Evolutionary conservation across 2,888 invertebrate genomes (phyloP), one percentile per base, ranked within the genome.

Genomic region (Dryocosmus kuriphilus): DNA sequence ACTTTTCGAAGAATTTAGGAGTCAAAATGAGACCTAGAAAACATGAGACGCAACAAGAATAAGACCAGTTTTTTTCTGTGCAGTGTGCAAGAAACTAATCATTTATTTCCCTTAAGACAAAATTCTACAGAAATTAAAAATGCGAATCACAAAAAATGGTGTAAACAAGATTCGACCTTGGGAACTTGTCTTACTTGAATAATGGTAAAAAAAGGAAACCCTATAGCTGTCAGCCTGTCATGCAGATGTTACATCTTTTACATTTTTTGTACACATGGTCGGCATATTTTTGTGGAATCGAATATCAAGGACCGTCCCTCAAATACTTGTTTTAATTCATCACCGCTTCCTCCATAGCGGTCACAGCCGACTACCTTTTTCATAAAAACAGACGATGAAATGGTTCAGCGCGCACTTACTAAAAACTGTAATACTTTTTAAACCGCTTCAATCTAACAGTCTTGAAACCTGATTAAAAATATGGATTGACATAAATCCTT

Each of bases 321-420:
- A 30, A 71, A 71, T 46, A 30, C 46, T 71, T 30, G 27, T 51
- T 71, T 71, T 30, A 71, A 71, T 71, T 71, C 51, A 71, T 71
- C 71, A n/a, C n/a, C 7, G 46, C 71, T 51, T 71, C 71, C 71
- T 71, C 30, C 30, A 41, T 41, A 16, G 0, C 0, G 51, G 71
- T 71, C 46, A 51, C n/a, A 71, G 46, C n/a, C 46, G 30, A 51
- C 30, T 51, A 51, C 46, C 19, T 67, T 67, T 46, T 46, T 16
- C 27, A 24, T 46, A 67, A 67, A 67, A 67, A 67, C 67, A 14
- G 19, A 46, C 46, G 27, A 30, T 8, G 24, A 46, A 30, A 71
- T 71, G 71, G 71, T 71, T 71, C 46, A 30, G 46, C 19, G 71
- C 41, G 1, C 30, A 46, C n/a, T 30, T n/a, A 11, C 30, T 11